Evolutionary conservation across 2,797 vertebrate species (phyloP).

Genomic region (Enteromius trimaculatus): DNA sequence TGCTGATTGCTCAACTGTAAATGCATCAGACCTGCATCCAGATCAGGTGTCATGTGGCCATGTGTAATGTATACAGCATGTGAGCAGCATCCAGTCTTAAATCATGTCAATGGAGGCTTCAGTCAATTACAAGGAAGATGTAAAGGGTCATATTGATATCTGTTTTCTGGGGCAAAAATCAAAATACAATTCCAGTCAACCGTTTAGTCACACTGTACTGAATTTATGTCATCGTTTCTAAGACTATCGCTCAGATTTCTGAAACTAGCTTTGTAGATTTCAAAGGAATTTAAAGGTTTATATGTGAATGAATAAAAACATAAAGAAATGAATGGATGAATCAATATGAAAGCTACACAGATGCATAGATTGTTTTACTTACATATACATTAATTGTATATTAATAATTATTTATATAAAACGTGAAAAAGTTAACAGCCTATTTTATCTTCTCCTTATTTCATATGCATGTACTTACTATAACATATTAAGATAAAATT

Average conservation of each 20-base stretch:
- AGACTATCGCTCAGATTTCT: neutral
- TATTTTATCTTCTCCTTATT: neutral
- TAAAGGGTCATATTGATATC: neutral
- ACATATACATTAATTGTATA: neutral
- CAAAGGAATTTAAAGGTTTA: neutral
- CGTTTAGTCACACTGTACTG: neutral
- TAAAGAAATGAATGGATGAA: neutral
- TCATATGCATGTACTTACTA: neutral
- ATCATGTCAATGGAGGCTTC: neutral
- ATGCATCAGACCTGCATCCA: neutral
- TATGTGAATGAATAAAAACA: neutral
- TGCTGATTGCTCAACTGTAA: neutral
- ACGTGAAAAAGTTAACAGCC: neutral
- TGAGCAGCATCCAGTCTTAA: neutral
- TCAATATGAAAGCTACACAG: neutral
- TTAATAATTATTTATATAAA: too few relatives aligned
- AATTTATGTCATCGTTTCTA: neutral
- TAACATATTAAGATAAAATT: neutral
- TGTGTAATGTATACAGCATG: constrained; percentile 5
- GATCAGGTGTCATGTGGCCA: neutral
- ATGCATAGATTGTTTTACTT: neutral
- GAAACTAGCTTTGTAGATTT: neutral
- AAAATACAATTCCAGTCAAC: neutral
- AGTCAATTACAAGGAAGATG: constrained; percentile 1
- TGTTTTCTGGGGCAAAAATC: neutral